Base-by-base conservation (phyloP, 30 jellyfish, hydroid and myxozoan species). In the Aurelia sp. region DNA sequence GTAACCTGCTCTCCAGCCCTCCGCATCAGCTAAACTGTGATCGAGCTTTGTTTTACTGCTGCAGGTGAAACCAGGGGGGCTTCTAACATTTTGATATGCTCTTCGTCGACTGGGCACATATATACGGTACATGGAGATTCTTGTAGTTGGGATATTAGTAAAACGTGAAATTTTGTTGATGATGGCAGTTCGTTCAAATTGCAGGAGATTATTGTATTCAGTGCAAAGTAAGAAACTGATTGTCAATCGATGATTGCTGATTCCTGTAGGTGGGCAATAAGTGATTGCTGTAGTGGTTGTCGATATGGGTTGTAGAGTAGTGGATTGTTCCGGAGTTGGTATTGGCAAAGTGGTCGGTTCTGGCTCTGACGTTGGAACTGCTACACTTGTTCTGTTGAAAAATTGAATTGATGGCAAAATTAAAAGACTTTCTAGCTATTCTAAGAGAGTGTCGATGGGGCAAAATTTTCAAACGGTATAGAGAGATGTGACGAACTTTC, bases 41-140 rank as follows among this genome's bases (percentile, higher is more conserved):
- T 82, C 92, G 31, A 82, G 86, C 61, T 70, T 82, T 66, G 84
- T 69, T 24, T 40, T 51, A 63, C 38, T 69, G 22, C 31, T 81
- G 77, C 91, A 81, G 24, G 81, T 52, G 41, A 66, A 31, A 15
- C 91, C 84, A 66, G 84, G 66, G 63, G 92, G 92, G 60, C 57
- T 57, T 30, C 57, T 72, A 6, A 71, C 62, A 30, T 33, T 53
- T 33, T 82, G 77, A 61, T 82, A 82, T 15, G 72, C 85, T 60
- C 80, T 57, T 15, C 48, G 68, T 20, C 62, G 64, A 40, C 62
- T 62, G 22, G 79, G 72, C 35, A 82, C 92, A 17, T 8, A 31
- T 1, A 82, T 7, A 10, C 92, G 52, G 30, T 70, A 82, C 71
- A 82, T 82, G 2, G 47, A 13, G 6, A 82, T 30, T 18, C 77